Evolutionary conservation across 1,140 invertebrate genomes (phyloP).

Genomic region (Papilio glaucus): DNA sequence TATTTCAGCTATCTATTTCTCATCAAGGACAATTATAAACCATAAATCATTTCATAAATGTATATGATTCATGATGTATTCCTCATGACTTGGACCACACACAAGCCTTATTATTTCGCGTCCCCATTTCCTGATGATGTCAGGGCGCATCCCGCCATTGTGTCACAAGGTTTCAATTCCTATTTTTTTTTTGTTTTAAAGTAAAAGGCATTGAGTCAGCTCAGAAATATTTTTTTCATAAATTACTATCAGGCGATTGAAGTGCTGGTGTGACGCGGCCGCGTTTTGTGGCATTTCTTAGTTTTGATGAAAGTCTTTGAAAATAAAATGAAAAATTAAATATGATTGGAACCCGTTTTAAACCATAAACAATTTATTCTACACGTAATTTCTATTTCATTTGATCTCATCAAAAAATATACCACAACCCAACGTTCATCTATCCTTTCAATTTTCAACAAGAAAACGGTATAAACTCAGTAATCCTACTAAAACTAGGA

Average conservation of each 20-base stretch:
- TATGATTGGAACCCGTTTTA: too few relatives aligned
- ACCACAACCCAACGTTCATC: too few relatives aligned
- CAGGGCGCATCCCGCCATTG: slow-evolving; percentile 78
- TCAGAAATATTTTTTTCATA: slow-evolving; percentile 51
- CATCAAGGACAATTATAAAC: not conserved
- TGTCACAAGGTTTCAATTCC: slow-evolving; percentile 78
- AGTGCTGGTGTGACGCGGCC: not conserved
- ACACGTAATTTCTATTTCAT: too few relatives aligned
- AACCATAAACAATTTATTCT: too few relatives aligned
- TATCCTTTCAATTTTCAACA: too few relatives aligned
- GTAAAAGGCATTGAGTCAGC: slow-evolving; percentile 57
- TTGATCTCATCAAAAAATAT: too few relatives aligned
- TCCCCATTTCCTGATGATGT: slow-evolving; percentile 81
- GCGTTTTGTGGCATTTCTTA: not conserved
- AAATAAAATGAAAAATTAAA: too few relatives aligned
- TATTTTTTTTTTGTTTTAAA: slow-evolving; percentile 63
- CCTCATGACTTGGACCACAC: slow-evolving; percentile 43
- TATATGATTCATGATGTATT: not conserved
- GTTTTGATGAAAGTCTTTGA: too few relatives aligned
- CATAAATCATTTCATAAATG: not conserved
- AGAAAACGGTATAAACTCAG: not conserved
- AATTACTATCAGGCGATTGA: slow-evolving; percentile 40
- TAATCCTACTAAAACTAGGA: not conserved
- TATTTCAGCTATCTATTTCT: not conserved
- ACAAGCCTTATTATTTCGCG: slow-evolving; percentile 79